Evolutionary conservation across 2,888 invertebrate genomes (phyloP), one percentile per base, ranked within the genome.

Genomic region (Epiblema foenella): DNA sequence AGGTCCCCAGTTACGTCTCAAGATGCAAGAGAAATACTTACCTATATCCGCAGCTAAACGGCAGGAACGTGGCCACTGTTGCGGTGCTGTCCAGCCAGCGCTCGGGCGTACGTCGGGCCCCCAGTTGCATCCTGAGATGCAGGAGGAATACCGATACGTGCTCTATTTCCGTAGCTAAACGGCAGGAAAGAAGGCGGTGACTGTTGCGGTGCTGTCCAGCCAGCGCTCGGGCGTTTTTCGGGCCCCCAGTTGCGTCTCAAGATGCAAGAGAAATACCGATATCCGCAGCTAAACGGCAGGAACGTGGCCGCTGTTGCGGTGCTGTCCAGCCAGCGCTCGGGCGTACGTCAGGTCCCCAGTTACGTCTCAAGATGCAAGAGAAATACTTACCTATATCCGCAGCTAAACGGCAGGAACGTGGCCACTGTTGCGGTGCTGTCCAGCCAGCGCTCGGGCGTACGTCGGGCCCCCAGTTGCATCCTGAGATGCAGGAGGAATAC

Each of bases 41-140:
- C 87, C 88, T 54, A 88, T 87, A 75, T 0, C 90, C 87, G n/a
- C 81, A 83, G 64, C 89, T 89, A 65, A 90, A 90, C 0, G 88
- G 80, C 2, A 87, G 72, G 66, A 86, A 83, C 0, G 80, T 78
- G 0, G 81, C 73, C 0, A 79, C 65, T 24, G 75, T 68, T 2
- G 69, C 74, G 0, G 76, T 78, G 0, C 76, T 76, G 0, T 74
- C 74, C 51, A 87, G 75, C 91, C 91, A 91, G 1, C 90, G 79
- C 72, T 89, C 89, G 0, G 91, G 90, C 0, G 67, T 0, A 85
- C 89, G 62, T 89, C 87, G 0, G 78, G 59, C 0, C 90, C 90
- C 90, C 90, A 91, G 17, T 73, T 58, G 0, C 77, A 78, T 1
- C 65, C 73, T 0, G 88, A 87, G 24, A 24, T 4, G 24, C 4